Evolutionary conservation across 2,113 vertebrate genomes (phyloP).

Genomic region (Taxidea taxus): DNA sequence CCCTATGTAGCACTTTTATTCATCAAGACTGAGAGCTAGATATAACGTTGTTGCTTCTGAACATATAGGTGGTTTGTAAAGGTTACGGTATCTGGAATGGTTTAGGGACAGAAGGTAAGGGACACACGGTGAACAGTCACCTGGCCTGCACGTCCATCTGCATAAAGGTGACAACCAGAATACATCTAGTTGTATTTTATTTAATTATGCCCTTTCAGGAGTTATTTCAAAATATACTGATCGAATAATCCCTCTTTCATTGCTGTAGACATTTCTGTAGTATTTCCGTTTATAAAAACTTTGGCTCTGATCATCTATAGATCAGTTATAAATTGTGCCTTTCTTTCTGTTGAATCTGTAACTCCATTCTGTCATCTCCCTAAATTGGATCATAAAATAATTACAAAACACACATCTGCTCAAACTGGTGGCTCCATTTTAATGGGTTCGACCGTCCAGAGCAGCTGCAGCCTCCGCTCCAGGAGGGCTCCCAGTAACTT

Average conservation of each 20-base stretch:
- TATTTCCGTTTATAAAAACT: not conserved
- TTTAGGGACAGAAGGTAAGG: not conserved
- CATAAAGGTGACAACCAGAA: not conserved
- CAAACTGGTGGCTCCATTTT: not conserved
- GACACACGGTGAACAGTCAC: not conserved
- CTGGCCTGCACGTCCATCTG: not conserved
- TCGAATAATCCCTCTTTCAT: not conserved
- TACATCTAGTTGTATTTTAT: not conserved
- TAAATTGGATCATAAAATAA: not conserved
- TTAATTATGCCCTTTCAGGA: not conserved
- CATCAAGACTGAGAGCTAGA: not conserved
- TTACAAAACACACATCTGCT: slow-evolving; percentile 9
- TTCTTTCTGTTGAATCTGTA: not conserved
- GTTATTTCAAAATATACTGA: not conserved
- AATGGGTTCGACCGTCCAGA: not conserved
- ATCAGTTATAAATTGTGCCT: not conserved
- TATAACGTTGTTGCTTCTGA: not conserved
- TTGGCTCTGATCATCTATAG: not conserved
- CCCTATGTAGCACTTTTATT: not conserved
- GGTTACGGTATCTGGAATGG: not conserved
- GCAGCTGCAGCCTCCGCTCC: not conserved
- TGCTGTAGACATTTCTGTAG: not conserved
- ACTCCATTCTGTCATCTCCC: not conserved
- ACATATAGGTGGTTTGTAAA: not conserved
- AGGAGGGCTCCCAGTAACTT: not conserved